Conservation (phyloP, 2,113 vertebrate genomes). For the Plotosus lineatus region DNA sequence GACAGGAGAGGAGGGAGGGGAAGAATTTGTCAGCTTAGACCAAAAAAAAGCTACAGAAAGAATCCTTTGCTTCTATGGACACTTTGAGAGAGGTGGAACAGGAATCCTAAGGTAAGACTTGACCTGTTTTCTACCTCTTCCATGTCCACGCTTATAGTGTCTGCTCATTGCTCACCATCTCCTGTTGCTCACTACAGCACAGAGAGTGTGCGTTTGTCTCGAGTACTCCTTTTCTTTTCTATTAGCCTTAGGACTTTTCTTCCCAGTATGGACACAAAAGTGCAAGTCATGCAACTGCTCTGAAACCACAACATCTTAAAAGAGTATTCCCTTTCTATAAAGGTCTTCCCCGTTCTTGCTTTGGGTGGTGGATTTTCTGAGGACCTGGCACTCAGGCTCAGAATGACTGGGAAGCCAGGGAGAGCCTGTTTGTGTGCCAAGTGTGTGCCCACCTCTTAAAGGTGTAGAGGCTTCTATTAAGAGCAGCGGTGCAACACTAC, state of each 20-base stretch:
- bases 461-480: slow-evolving; percentile 20
- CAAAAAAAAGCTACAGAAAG: slow-evolving; percentile 54
- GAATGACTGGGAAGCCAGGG: slow-evolving; percentile 50
- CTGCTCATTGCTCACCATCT: background rate
- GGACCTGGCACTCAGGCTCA: slow-evolving; percentile 34
- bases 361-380: slow-evolving; percentile 32
- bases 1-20: slow-evolving; percentile 9
- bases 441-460: slow-evolving; percentile 53
- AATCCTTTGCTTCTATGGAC: slow-evolving; percentile 10
- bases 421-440: slow-evolving; percentile 56
- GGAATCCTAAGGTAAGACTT: slow-evolving; percentile 65
- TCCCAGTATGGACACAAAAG: slow-evolving; percentile 63
- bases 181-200: slow-evolving; percentile 20
- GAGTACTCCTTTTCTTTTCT: background rate
- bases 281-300: slow-evolving; percentile 70
- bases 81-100: background rate
- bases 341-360: slow-evolving; percentile 5
- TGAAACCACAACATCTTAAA: slow-evolving; percentile 1
- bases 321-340: background rate
- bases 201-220: background rate
- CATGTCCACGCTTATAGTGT: background rate
- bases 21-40: slow-evolving; percentile 51
- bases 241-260: slow-evolving; percentile 14
- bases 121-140: slow-evolving; percentile 49
- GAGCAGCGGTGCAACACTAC: background rate